phyloP scores from a whole-genome alignment of 2,888 invertebrate genomes.

The Abrostola triplasia region DNA sequence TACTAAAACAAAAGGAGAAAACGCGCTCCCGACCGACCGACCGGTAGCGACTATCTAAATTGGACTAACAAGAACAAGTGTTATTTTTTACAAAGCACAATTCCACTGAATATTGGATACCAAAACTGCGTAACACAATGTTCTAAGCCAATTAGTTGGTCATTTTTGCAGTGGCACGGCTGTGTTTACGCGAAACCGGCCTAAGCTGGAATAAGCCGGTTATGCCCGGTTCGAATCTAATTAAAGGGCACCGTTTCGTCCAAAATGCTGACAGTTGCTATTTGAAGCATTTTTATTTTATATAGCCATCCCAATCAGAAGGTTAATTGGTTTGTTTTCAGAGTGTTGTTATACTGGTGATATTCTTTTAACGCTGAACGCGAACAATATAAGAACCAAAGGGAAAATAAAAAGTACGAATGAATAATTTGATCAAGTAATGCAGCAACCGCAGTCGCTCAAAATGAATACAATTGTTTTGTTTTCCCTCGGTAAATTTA shows the following conservation, averaged over 20 bases:
- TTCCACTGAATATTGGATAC: conserved; percentile 83
- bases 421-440: conserved; percentile 85
- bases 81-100: conserved; percentile 73
- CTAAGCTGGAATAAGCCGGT: conserved; percentile 87
- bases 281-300: conserved; percentile 76
- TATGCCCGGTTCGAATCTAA: conserved; percentile 86
- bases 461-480: conserved; percentile 86
- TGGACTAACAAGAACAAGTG: conserved; percentile 57
- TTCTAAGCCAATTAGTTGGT: conserved; percentile 87
- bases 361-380: conserved; percentile 53
- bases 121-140: conserved; percentile 81
- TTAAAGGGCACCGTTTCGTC: conserved; percentile 84
- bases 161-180: conserved; percentile 84
- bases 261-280: conserved; percentile 84
- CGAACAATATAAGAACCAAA: conserved; percentile 53
- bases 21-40: conserved; percentile 25
- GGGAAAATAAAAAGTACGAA: conserved; percentile 66
- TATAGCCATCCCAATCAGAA: conserved; percentile 72
- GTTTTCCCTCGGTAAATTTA: conserved; percentile 85
- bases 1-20: conserved; percentile 17
- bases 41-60: conserved; percentile 47
- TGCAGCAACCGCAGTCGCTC: conserved; percentile 82
- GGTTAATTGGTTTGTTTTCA: conserved; percentile 78
- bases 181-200: conserved; percentile 74
- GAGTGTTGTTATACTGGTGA: conserved; percentile 54